Base-by-base conservation (phyloP, 2,888 invertebrate genomes). In the Ecdyonurus torrentis region DNA sequence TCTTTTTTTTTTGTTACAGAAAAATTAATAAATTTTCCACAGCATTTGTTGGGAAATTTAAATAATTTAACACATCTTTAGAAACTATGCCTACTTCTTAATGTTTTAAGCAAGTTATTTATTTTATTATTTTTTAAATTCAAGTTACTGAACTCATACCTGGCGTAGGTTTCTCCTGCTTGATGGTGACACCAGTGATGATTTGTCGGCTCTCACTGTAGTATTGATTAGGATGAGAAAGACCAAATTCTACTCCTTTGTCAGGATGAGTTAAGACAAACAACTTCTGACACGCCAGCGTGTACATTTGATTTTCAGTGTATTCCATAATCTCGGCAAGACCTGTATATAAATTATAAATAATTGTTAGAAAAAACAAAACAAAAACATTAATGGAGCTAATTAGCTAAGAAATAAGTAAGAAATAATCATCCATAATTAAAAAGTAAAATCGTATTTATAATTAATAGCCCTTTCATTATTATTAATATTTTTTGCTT, bases 211-310 rank as follows among this genome's bases (percentile, higher is more conserved):
- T 55, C 55, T 55, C 55, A 20, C 19, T 55, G 55, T 10, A 55
- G 55, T 55, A 55, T n/a, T 55, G 55, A 20, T 55, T 55, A 20
- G 55, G 55, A n/a, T 55, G 55, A 22, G 7, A 55, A 5, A 55
- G 22, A 18, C 55, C 55, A 55, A 55, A 55, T 20, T 55, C 55
- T 7, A 55, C 55, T 7, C 55, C 55, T 20, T 55, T 55, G 10
- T 22, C 55, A 55, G 55, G 55, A 7, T 55, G 55, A 5, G 55
- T 20, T n/a, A 55, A 5, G 15, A 55, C 55, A 7, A 55, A 20
- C n/a, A 55, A n/a, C 55, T 55, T 55, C 55, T 55, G 55, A n/a
- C 55, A 55, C 19, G 55, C 55, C n/a, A 55, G 55, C 55, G 22
- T 22, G 22, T n/a, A 22, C 55, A 20, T n/a, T n/a, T 55, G 55